Conservation (phyloP, 2,113 vertebrate genomes). For the Gopherus flavomarginatus region DNA sequence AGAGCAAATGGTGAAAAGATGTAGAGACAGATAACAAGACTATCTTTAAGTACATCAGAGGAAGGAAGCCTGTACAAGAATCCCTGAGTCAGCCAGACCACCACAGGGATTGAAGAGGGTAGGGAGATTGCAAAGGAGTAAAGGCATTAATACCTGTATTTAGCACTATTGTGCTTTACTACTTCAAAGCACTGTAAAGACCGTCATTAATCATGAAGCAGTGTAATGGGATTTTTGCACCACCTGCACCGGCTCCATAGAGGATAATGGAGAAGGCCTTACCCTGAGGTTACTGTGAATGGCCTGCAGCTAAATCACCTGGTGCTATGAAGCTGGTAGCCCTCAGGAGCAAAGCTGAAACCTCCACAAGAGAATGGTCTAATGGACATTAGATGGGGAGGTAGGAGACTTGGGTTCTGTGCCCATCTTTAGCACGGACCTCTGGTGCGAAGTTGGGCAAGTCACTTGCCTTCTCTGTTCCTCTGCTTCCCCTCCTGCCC, state of each 20-base stretch:
- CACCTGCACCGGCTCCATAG: background rate
- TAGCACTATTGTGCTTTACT: background rate
- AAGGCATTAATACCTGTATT: rapidly evolving
- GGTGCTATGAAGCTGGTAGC: background rate
- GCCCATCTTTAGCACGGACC: background rate
- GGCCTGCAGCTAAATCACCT: background rate
- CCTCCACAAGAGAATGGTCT: background rate
- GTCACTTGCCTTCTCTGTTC: background rate
- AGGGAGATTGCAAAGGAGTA: rapidly evolving
- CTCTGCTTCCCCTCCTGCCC: background rate
- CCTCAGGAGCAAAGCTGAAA: background rate
- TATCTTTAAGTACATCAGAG: background rate
- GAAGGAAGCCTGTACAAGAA: background rate
- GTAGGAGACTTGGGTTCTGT: background rate
- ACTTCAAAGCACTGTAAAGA: background rate
- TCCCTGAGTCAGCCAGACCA: background rate
- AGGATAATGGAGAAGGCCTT: background rate
- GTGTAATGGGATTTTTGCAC: background rate
- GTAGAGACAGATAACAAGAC: rapidly evolving
- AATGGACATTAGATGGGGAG: background rate
- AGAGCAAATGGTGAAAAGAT: rapidly evolving
- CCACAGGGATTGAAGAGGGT: rapidly evolving
- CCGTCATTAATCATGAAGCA: background rate
- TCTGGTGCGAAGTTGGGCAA: background rate
- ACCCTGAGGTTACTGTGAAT: background rate